phyloP scores from a whole-genome alignment of 2,113 vertebrate genomes.

The Macquaria australasica region DNA sequence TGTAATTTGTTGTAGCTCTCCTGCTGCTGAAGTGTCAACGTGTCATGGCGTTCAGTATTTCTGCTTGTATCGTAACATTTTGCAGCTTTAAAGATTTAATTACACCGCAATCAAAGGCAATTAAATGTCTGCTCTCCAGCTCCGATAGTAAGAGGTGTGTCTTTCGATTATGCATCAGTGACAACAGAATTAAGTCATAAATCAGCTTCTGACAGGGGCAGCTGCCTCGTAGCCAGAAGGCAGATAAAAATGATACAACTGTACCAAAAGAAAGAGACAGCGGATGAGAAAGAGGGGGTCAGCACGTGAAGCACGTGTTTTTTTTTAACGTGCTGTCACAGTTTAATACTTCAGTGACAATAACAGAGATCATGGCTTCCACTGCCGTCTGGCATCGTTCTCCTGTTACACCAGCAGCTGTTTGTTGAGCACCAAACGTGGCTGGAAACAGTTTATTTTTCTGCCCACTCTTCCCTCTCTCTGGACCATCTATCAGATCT shows the following conservation, averaged over 20 bases:
- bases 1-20: slow-evolving; percentile 1
- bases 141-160: slow-evolving; percentile 11
- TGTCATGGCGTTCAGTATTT: background rate
- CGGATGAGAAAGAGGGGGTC: background rate
- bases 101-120: slow-evolving; percentile 36
- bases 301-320: slow-evolving; percentile 26
- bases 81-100: slow-evolving; percentile 21
- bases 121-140: slow-evolving; percentile 26
- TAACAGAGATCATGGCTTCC: slow-evolving; percentile 26
- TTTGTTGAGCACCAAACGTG: slow-evolving; percentile 17
- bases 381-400: slow-evolving; percentile 18
- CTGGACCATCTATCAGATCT: slow-evolving; percentile 57
- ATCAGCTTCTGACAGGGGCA: slow-evolving; percentile 46
- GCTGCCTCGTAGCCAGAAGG: slow-evolving; percentile 35
- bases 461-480: slow-evolving; percentile 26
- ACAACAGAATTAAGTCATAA: slow-evolving; percentile 39
- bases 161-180: slow-evolving; percentile 43
- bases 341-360: slow-evolving; percentile 41
- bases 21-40: background rate
- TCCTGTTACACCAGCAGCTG: slow-evolving; percentile 24
- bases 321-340: slow-evolving; percentile 5
- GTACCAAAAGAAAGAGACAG: slow-evolving; percentile 12
- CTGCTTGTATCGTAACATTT: background rate
- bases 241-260: slow-evolving; percentile 29
- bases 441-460: slow-evolving; percentile 21